Evolutionary conservation across 2,888 invertebrate species (phyloP), one percentile per base, ranked within the genome.

Genomic region (Steinernema scapterisci): DNA sequence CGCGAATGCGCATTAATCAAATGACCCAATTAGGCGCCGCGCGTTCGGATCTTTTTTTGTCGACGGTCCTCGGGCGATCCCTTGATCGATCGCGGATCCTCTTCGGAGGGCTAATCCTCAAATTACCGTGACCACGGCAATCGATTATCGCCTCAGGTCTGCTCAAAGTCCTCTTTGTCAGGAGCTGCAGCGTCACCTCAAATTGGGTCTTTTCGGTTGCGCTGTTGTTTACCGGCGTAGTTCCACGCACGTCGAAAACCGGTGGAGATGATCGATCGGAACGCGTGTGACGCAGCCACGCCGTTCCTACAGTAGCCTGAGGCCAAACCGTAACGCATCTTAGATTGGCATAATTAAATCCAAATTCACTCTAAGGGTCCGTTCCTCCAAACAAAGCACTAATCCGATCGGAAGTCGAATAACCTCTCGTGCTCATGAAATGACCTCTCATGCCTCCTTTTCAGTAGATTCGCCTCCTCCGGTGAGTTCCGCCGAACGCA

Each of bases 71-170:
- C 3, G 13, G 48, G 54, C 25, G 54, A 54, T 54, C 54, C 23
- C 48, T 48, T 48, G n/a, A n/a, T 48, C 48, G 16, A 19, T 38
- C 38, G 38, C 38, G 38, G 38, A 38, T 38, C 16, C n/a, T 25
- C 54, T 54, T 54, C 25, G 54, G 54, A 54, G 21, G 54, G 54
- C 54, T 54, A 54, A 54, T 54, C 54, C 54, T 25, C 54, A 54
- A 23, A n/a, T 48, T n/a, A n/a, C 19, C 19, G 48, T n/a, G n/a
- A 16, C 16, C 16, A 48, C 48, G 48, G 23, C 23, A 21, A 54
- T 54, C 54, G 54, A 54, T 54, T 54, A 54, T 54, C 54, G 54
- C 54, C 54, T 54, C 54, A 54, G 54, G 54, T 54, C 54, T 9
- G 5, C 21, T 13, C 19, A 3, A 16, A 48, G n/a, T 25, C 54